phyloP scores from a whole-genome alignment of 2,888 invertebrate genomes.

The Eremobia ochroleuca region DNA sequence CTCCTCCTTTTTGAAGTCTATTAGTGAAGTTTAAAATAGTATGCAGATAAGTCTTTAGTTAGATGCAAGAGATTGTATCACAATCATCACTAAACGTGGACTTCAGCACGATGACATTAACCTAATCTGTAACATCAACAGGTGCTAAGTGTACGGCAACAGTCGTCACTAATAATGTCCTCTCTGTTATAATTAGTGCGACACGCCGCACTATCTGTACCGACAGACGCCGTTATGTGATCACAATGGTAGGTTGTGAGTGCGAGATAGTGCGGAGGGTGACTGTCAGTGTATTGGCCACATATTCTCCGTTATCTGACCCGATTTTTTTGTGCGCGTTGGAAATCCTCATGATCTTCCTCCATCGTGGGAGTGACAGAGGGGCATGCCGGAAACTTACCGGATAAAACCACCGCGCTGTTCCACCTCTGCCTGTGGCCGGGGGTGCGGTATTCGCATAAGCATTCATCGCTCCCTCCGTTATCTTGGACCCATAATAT shows the following conservation, averaged over 20 bases:
- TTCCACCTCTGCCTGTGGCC: no score
- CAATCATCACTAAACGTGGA: constrained; percentile 8
- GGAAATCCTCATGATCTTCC: no score
- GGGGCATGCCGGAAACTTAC: no score
- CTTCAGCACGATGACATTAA: constrained; percentile 32
- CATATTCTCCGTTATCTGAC: not conserved
- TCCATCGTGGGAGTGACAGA: no score
- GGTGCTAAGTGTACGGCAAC: constrained; percentile 27
- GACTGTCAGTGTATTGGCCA: constrained; percentile 10
- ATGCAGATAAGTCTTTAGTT: not conserved
- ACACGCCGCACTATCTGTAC: constrained; percentile 18
- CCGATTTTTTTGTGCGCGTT: no score
- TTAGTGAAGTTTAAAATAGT: no score
- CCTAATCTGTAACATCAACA: constrained; percentile 41
- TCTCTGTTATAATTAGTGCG: constrained; percentile 44
- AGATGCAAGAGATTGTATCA: not conserved
- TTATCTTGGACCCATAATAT: not conserved
- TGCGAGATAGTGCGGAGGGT: constrained; percentile 17
- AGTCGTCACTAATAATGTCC: constrained; percentile 30
- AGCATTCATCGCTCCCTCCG: no score
- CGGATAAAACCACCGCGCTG: no score
- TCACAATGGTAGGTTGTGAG: constrained; percentile 29
- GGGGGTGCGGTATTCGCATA: no score
- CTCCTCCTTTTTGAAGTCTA: no score
- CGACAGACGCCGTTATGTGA: constrained; percentile 35